These are phyloP conservation scores for Scaptomyza cyrtandrae DNA, from an alignment of 2,888 invertebrate genomes.

Conservation along the genomic window DNA sequence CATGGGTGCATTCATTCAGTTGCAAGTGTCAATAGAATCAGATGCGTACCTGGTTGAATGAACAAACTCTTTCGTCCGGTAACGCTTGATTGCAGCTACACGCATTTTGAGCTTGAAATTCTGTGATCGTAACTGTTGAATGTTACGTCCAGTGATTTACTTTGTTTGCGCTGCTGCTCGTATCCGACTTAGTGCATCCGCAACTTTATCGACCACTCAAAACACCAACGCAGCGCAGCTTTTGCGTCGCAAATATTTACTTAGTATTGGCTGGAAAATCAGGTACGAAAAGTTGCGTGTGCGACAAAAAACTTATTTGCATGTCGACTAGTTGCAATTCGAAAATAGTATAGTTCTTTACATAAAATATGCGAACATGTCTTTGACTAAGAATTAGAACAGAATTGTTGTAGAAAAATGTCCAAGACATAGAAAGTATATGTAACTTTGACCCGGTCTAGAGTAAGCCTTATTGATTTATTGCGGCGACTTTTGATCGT, in stretches of 20 bases:
- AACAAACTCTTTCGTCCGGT: constrained; percentile 13
- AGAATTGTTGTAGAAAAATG: too few species aligned
- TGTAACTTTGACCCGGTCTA: too few species aligned
- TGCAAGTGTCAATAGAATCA: constrained; percentile 5
- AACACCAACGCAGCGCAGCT: neutral
- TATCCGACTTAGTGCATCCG: constrained; percentile 27
- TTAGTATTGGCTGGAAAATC: constrained; percentile 3
- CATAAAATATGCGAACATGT: too few species aligned
- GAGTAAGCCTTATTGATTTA: too few species aligned
- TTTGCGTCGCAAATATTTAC: constrained; percentile 19
- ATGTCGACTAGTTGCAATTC: constrained; percentile 9
- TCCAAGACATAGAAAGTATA: too few species aligned
- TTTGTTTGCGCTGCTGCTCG: constrained; percentile 28
- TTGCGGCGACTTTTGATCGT: too few species aligned
- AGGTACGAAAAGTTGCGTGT: neutral
- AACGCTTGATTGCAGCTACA: constrained; percentile 40
- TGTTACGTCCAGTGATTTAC: constrained; percentile 34
- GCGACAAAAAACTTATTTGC: constrained; percentile 11
- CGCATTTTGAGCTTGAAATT: constrained; percentile 23
- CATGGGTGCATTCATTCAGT: neutral
- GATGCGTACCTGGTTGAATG: constrained; percentile 4
- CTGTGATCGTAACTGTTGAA: constrained; percentile 30
- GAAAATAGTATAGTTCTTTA: neutral
- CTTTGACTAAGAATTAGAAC: too few species aligned
- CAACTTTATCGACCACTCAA: constrained; percentile 34